A percentile compares a stretch with the other conserved stretches of the same genome.
phyloP scores from a whole-genome alignment of 1,140 invertebrate species.

The Drosophila pallidifrons region DNA sequence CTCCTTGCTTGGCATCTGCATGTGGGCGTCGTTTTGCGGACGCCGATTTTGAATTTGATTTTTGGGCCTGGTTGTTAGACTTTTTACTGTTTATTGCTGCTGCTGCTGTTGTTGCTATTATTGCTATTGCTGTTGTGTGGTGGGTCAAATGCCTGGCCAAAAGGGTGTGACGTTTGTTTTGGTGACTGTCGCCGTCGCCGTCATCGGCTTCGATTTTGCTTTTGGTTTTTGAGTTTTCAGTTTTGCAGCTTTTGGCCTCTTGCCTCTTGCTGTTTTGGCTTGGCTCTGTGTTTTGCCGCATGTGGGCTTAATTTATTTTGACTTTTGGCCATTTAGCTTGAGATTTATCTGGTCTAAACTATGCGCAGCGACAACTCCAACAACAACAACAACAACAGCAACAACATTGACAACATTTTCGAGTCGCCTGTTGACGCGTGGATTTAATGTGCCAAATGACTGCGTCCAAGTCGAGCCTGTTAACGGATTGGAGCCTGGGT shows the following conservation, averaged over 20 bases:
- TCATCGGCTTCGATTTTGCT: slow-evolving; percentile 48
- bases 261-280: slow-evolving; percentile 1
- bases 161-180: slow-evolving; percentile 80
- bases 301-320: slow-evolving; percentile 83
- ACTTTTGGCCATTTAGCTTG: slow-evolving; percentile 82
- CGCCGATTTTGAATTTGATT: slow-evolving; percentile 54
- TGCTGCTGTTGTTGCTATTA: slow-evolving; percentile 8
- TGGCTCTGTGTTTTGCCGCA: slow-evolving; percentile 42
- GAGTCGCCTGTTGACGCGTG: slow-evolving; percentile 69
- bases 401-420: slow-evolving; percentile 63
- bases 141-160: slow-evolving; percentile 80
- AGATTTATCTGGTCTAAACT: slow-evolving; percentile 82
- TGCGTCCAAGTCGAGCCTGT: slow-evolving; percentile 46
- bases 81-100: slow-evolving; percentile 14
- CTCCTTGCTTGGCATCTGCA: slow-evolving; percentile 65
- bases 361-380: slow-evolving; percentile 58
- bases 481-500: slow-evolving; percentile 67
- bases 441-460: slow-evolving; percentile 80
- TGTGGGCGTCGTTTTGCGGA: slow-evolving; percentile 74
- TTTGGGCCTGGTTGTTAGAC: slow-evolving; percentile 44
- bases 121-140: slow-evolving; percentile 11
- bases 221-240: not conserved
- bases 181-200: slow-evolving; percentile 61
- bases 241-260: no score
- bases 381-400: slow-evolving; percentile 37